Base-by-base conservation (phyloP, 2,888 invertebrate species). In the Octonoba sinensis region DNA sequence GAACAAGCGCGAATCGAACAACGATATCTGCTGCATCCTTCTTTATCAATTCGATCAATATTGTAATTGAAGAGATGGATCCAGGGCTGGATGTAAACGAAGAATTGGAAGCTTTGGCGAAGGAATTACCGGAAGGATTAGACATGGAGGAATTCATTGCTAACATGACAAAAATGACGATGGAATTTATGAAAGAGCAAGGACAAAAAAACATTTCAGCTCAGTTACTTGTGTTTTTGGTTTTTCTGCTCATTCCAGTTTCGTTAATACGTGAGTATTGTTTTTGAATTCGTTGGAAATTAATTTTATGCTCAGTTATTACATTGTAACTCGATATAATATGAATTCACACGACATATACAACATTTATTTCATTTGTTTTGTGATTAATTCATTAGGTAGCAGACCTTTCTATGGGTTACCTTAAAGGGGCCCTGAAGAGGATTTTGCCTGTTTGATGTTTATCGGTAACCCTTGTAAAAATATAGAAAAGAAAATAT, bases 61-160 rank as follows among this genome's bases (percentile, higher is more conserved):
- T 36, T 36, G 8, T 11, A 36, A 36, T 36, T 36, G 36, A 36
- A 6, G 8, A 4, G 36, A 36, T 36, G 27, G 60, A 56, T 62
- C 54, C 62, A 44, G 56, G 62, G 11, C 51, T 62, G 20, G 47
- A 51, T n/a, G n/a, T 60, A 18, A 70, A 77, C 24, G 64, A 69
- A 8, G 44, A 54, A 3, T 24, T 65, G 8, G 73, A 73, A 6
- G 57, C 73, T 15, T 24, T 73, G 49, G 47, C 18, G 4, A 69
- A 81, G 47, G 27, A 62, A n/a, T 20, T 67, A 36, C 79, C 79
- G 15, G 79, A 73, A 20, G 73, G 64, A 18, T 15, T 69, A 6
- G 16, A 74, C 57, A 81, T 81, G 79, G 79, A 81, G 46, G 73
- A 81, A 56, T 69, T 81, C 8, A 13, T 81, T 16, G 64, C 44